These are phyloP conservation scores for Melanotaenia nigrans DNA, from an alignment of 2,797 vertebrate genomes.

Conservation along the genomic window DNA sequence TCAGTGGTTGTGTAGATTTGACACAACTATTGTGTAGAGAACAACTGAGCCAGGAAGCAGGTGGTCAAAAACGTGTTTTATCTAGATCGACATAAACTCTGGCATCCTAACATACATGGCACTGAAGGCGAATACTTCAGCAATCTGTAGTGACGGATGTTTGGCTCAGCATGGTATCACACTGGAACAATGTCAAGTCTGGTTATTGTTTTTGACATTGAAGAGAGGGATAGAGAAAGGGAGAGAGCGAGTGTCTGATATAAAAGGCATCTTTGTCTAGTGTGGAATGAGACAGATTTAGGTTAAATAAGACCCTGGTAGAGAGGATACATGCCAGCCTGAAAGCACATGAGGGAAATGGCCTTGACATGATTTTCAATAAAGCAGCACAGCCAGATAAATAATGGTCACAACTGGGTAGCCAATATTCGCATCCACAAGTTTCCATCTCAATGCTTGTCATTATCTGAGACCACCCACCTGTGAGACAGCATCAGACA, in stretches of 20 bases:
- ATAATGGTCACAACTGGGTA: constrained; percentile 42
- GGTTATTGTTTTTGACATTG: constrained; percentile 20
- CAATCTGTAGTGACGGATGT: constrained; percentile 16
- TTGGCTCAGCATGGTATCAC: constrained; percentile 13
- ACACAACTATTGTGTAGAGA: no score
- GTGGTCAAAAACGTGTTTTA: constrained; percentile 46
- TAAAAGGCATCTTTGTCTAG: constrained; percentile 41
- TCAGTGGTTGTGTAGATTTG: constrained; percentile 27
- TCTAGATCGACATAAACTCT: constrained; percentile 36
- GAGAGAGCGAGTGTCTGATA: constrained; percentile 14
- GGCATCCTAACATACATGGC: constrained; percentile 12
- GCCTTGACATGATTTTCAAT: constrained; percentile 1
- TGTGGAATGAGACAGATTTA: constrained; percentile 59
- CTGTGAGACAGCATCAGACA: constrained; percentile 14
- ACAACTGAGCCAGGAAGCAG: constrained; percentile 49
- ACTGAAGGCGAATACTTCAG: constrained; percentile 10
- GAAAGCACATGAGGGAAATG: constrained; percentile 34
- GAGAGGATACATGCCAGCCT: constrained; percentile 21
- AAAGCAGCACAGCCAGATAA: constrained; percentile 20
- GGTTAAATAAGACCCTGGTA: constrained; percentile 46
- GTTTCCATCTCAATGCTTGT: constrained; percentile 48
- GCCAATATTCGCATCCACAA: constrained; percentile 21
- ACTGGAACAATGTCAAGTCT: constrained; percentile 7
- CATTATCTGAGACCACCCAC: constrained; percentile 61
- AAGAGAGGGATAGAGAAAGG: constrained; percentile 8